Evolutionary conservation across 2,113 vertebrate genomes (phyloP).

Genomic region (Peromyscus californicus): DNA sequence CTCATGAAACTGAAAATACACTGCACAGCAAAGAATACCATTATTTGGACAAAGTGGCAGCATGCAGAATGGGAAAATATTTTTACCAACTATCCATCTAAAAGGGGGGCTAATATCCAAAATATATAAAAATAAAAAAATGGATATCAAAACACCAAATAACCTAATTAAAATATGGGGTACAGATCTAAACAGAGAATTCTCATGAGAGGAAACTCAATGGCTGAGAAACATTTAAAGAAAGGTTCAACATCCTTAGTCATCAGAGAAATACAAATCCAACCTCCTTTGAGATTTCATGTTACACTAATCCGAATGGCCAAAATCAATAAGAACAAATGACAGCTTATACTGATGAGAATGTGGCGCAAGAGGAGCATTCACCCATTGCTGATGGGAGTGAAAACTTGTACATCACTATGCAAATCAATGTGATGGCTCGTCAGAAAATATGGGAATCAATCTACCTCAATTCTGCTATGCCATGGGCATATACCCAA

Average conservation of each 20-base stretch:
- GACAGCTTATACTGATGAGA: neutral
- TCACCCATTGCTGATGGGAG: neutral
- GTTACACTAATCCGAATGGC: neutral
- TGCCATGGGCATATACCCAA: neutral
- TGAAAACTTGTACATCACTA: neutral
- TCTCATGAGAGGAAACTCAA: neutral
- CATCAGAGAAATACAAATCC: neutral
- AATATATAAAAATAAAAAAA: neutral
- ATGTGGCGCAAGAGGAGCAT: neutral
- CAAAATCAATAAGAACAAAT: neutral
- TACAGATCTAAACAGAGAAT: neutral
- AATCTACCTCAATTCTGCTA: neutral
- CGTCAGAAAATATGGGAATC: neutral
- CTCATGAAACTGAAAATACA: neutral
- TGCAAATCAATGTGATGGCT: neutral
- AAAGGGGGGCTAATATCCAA: neutral
- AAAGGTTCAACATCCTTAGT: neutral
- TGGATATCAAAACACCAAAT: neutral
- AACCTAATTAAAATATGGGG: neutral
- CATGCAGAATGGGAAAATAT: neutral
- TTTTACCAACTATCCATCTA: neutral
- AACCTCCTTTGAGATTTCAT: neutral
- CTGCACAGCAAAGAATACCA: neutral
- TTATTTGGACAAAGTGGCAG: neutral
- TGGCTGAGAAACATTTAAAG: neutral